Conservation (phyloP, 2,113 vertebrate species). For the Centropus unirufus region DNA sequence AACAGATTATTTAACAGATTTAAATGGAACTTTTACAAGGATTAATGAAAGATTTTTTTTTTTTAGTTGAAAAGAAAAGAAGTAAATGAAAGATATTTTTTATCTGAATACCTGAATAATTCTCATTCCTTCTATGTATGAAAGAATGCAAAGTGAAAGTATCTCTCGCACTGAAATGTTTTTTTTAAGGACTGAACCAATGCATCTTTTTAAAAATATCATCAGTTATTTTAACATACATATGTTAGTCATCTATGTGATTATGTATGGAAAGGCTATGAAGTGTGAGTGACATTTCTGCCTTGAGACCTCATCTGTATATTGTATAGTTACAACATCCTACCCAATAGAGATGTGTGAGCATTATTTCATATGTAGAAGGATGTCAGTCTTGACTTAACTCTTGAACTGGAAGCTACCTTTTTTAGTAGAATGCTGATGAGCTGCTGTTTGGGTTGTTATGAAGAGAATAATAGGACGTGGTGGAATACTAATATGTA, state of each 20-base stretch:
- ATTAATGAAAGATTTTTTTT: neutral
- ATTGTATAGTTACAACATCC: neutral
- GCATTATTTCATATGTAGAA: neutral
- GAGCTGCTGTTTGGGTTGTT: neutral
- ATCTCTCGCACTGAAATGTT: neutral
- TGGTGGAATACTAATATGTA: neutral
- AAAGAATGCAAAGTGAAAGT: neutral
- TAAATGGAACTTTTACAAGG: neutral
- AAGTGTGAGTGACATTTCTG: neutral
- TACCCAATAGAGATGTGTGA: neutral
- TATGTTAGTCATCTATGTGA: neutral
- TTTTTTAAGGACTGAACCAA: neutral
- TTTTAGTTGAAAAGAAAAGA: neutral
- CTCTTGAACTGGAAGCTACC: neutral
- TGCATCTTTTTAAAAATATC: neutral
- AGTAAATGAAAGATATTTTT: neutral
- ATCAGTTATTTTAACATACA: neutral
- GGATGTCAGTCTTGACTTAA: neutral
- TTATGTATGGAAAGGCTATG: neutral
- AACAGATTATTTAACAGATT: neutral
- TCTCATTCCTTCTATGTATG: neutral
- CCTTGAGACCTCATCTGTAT: neutral
- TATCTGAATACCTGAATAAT: neutral
- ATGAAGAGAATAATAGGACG: neutral
- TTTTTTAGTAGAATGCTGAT: neutral